Conservation (phyloP, 2,113 vertebrate genomes). For the Delphinapterus leucas region DNA sequence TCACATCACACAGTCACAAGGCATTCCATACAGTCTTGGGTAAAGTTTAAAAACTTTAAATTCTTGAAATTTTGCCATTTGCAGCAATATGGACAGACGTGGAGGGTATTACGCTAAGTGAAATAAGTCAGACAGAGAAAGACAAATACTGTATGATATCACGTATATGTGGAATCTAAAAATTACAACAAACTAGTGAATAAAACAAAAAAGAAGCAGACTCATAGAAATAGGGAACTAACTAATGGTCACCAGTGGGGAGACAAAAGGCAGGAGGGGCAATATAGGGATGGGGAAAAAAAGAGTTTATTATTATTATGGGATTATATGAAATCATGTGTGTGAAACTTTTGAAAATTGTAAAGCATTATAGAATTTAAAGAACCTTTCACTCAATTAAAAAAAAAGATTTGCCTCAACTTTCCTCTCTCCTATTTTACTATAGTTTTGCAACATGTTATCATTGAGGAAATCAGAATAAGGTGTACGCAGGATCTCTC, state of each 20-base stretch:
- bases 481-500: background rate
- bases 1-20: background rate
- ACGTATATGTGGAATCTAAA: background rate
- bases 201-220: background rate
- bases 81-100: background rate
- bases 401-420: background rate
- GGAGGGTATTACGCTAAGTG: background rate
- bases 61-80: background rate
- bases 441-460: background rate
- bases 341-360: background rate
- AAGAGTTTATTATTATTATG: background rate
- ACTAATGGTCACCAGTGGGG: background rate
- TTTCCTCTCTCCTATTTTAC: background rate
- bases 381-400: background rate
- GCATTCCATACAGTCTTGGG: background rate
- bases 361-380: background rate
- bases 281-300: background rate
- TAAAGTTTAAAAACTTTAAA: constrained; percentile 9
- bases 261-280: background rate
- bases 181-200: background rate
- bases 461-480: background rate
- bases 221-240: background rate
- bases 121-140: background rate
- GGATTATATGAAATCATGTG: background rate
- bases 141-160: background rate